A percentile compares a stretch with the other conserved stretches of the same genome.
Evolutionary conservation across 2,113 vertebrate species (phyloP).

Genomic region (Misgurnus anguillicaudatus): DNA sequence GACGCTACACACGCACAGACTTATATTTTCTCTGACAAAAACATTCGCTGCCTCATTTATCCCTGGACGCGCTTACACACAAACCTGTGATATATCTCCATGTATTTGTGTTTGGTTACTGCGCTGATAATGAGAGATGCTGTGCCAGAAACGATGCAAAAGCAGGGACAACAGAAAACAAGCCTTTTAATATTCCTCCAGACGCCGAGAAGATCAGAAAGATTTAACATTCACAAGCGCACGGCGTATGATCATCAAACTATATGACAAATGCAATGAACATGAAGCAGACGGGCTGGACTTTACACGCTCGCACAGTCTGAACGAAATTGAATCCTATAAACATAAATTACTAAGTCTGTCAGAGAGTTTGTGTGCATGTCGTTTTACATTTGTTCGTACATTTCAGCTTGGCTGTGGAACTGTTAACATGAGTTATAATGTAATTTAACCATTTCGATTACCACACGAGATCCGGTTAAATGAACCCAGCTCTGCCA

Average conservation of each 20-base stretch:
- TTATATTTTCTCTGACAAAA: background rate
- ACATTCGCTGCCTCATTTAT: constrained; percentile 25
- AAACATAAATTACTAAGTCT: background rate
- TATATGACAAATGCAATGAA: background rate
- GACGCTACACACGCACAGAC: constrained; percentile 13
- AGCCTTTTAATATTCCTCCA: background rate
- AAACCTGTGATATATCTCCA: background rate
- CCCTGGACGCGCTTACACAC: constrained; percentile 11
- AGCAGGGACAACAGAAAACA: constrained; percentile 12
- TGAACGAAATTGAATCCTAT: background rate
- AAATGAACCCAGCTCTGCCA: too few relatives aligned
- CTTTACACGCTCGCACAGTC: background rate
- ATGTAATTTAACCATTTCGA: too few relatives aligned
- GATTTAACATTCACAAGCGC: background rate
- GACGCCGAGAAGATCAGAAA: background rate
- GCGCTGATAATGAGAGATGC: constrained; percentile 1
- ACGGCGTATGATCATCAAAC: constrained; percentile 3
- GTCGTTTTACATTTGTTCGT: too few relatives aligned
- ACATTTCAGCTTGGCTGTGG: too few relatives aligned
- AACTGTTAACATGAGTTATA: too few relatives aligned
- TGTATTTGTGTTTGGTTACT: background rate
- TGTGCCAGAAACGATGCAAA: background rate
- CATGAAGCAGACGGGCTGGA: background rate
- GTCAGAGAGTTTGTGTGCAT: background rate
- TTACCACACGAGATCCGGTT: too few relatives aligned